These are phyloP conservation scores for Xiphophorus hellerii DNA, from an alignment of 2,113 vertebrate species.

Conservation along the genomic window DNA sequence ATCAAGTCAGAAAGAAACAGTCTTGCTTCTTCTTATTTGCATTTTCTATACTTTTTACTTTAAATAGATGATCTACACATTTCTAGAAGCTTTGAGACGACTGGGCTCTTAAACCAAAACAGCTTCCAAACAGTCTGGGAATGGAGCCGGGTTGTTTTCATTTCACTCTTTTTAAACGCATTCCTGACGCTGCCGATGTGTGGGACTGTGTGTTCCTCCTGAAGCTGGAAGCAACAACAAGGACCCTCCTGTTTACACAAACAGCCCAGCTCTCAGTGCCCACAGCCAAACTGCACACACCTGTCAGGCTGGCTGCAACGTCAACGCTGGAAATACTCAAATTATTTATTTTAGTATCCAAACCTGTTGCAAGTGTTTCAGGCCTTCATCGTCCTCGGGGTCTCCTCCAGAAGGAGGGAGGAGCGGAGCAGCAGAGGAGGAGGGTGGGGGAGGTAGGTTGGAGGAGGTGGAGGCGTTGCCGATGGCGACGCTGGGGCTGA, in stretches of 20 bases:
- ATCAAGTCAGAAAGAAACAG: too few species aligned
- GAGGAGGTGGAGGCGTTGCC: constrained; percentile 44
- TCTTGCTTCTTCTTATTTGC: too few species aligned
- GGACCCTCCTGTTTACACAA: background rate
- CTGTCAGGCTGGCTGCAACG: too few species aligned
- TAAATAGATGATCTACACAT: background rate
- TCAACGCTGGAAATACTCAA: background rate
- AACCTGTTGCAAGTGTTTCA: constrained; percentile 95
- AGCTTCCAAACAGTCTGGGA: background rate
- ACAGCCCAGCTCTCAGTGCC: background rate
- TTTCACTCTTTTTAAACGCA: background rate
- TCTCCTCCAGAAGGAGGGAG: constrained; percentile 83
- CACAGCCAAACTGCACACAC: too few species aligned
- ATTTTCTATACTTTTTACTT: background rate
- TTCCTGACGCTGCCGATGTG: background rate
- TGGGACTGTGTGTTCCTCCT: background rate
- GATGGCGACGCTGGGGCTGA: constrained; percentile 61
- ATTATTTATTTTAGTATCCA: background rate
- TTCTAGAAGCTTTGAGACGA: background rate
- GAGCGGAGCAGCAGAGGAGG: constrained; percentile 80
- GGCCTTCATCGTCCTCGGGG: constrained; percentile 90
- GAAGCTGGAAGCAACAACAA: background rate
- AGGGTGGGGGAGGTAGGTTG: constrained; percentile 78
- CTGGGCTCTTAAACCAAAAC: background rate
- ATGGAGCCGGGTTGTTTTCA: background rate